These are phyloP conservation scores for Pogonognathellus flavescens DNA, from an alignment of 1,140 invertebrate genomes.

Conservation along the genomic window DNA sequence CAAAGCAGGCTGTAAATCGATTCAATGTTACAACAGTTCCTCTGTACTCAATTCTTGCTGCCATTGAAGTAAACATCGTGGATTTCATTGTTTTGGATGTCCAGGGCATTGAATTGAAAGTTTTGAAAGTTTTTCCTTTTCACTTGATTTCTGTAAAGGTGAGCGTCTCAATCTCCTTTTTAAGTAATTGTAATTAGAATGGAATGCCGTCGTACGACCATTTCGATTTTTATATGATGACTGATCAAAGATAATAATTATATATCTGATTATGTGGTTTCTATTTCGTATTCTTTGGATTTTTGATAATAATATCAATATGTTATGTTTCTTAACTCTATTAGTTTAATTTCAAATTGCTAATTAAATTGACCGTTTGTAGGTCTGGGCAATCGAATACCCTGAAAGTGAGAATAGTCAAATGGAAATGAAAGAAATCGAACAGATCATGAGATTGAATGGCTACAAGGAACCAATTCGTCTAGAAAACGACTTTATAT, in stretches of 20 bases:
- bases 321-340: too few species aligned
- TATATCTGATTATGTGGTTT: too few species aligned
- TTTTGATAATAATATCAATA: too few species aligned
- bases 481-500: neutral
- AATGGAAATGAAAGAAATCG: neutral
- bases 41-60: neutral
- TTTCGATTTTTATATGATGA: neutral
- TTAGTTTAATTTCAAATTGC: too few species aligned
- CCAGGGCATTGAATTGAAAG: slow-evolving; percentile 22
- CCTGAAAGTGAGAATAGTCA: neutral
- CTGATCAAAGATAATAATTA: too few species aligned
- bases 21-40: neutral
- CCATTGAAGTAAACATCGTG: neutral
- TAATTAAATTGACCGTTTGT: neutral
- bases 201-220: neutral
- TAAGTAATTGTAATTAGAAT: too few species aligned
- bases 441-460: neutral
- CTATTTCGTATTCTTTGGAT: too few species aligned
- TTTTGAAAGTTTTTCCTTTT: slow-evolving; percentile 25
- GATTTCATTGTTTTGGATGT: slow-evolving; percentile 11
- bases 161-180: too few species aligned
- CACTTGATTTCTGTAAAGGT: neutral
- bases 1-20: neutral
- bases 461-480: neutral
- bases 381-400: slow-evolving; percentile 13